phyloP scores from a whole-genome alignment of 2,113 vertebrate genomes.

The Microcebus murinus region DNA sequence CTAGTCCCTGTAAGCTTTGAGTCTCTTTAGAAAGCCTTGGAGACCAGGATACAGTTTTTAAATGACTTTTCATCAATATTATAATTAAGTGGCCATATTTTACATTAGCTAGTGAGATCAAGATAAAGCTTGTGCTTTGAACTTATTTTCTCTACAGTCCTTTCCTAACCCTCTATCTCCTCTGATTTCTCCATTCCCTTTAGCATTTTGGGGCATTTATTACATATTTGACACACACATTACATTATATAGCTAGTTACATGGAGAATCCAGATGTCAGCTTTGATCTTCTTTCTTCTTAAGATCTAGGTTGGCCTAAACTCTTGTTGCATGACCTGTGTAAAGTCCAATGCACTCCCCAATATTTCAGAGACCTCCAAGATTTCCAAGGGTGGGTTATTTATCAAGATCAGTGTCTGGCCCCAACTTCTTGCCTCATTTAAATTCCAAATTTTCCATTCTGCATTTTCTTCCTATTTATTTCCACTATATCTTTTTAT shows the following conservation, averaged over 20 bases:
- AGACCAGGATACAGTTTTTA: neutral
- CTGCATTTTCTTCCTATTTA: neutral
- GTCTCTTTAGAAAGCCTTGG: neutral
- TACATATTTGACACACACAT: neutral
- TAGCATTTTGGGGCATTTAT: neutral
- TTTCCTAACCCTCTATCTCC: neutral
- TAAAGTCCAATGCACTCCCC: neutral
- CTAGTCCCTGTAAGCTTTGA: neutral
- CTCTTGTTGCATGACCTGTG: neutral
- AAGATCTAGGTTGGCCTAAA: neutral
- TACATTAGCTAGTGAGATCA: neutral
- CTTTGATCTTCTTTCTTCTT: neutral
- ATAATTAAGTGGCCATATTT: constrained; percentile 5
- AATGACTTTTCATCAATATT: neutral
- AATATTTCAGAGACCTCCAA: neutral
- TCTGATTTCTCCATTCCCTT: neutral
- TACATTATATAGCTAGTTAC: neutral
- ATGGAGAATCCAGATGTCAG: neutral
- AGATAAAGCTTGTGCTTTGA: neutral
- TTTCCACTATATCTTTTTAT: neutral
- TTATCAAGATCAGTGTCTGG: neutral
- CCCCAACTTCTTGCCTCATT: neutral
- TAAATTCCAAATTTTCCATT: neutral
- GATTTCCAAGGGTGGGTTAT: neutral
- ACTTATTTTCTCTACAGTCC: neutral